A percentile compares a stretch with the other conserved stretches of the same genome.
phyloP scores from a whole-genome alignment of 2,113 vertebrate genomes.

The Ovibos moschatus region DNA sequence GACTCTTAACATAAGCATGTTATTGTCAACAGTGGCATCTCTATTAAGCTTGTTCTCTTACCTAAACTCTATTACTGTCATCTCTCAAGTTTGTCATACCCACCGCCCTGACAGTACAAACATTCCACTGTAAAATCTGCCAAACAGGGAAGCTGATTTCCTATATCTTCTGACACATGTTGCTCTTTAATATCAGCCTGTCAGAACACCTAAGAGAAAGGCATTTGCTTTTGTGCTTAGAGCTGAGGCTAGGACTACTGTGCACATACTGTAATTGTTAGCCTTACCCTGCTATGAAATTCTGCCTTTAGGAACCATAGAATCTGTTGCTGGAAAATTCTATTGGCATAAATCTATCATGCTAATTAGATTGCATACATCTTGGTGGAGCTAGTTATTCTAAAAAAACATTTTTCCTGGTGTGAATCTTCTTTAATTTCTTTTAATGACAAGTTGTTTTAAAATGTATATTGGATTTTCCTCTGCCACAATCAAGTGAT shows the following conservation, averaged over 20 bases:
- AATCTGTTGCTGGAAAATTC: conserved; percentile 52
- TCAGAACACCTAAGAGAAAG: conserved; percentile 76
- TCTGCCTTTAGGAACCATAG: conserved; percentile 49
- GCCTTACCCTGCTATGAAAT: conserved; percentile 39
- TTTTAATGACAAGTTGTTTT: conserved; percentile 38
- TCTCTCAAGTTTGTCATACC: conserved; percentile 72
- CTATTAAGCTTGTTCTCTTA: conserved; percentile 77
- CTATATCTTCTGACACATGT: conserved; percentile 75
- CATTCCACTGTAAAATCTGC: conserved; percentile 75
- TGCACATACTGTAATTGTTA: conserved; percentile 57
- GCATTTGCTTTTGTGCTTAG: conserved; percentile 42
- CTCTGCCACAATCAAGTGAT: background rate
- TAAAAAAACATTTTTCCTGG: background rate
- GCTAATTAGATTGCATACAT: conserved; percentile 41
- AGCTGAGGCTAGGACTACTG: conserved; percentile 56
- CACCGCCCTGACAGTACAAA: conserved; percentile 72
- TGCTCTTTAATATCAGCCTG: conserved; percentile 80
- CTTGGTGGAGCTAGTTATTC: background rate
- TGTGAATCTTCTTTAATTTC: conserved; percentile 33
- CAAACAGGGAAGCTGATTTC: conserved; percentile 74
- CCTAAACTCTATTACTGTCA: conserved; percentile 80
- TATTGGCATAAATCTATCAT: conserved; percentile 31
- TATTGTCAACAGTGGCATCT: conserved; percentile 76
- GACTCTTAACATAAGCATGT: conserved; percentile 59
- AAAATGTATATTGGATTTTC: conserved; percentile 5